These are phyloP conservation scores for Erannis defoliaria DNA, from an alignment of 2,888 invertebrate species.

Conservation along the genomic window DNA sequence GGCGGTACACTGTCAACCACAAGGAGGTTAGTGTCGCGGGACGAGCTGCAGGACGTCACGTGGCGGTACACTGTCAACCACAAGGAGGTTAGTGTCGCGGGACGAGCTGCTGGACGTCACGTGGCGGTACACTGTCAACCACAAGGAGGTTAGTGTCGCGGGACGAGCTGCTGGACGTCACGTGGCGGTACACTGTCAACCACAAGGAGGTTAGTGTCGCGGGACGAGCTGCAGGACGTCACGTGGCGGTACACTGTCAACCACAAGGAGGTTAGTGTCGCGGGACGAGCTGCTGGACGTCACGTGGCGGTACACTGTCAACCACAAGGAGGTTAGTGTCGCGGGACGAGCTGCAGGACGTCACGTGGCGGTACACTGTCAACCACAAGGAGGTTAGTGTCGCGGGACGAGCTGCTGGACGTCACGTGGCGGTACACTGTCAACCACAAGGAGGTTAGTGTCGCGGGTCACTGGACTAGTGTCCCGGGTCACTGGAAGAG, in stretches of 20 bases:
- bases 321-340: constrained; percentile 90
- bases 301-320: constrained; percentile 92
- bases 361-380: constrained; percentile 93
- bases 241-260: constrained; percentile 92
- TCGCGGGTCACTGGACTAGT: background rate
- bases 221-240: constrained; percentile 96
- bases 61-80: constrained; percentile 91
- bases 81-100: constrained; percentile 88
- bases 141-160: constrained; percentile 89
- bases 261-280: constrained; percentile 89
- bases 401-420: constrained; percentile 95
- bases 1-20: constrained; percentile 90
- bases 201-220: constrained; percentile 89
- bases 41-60: constrained; percentile 97
- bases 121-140: constrained; percentile 90
- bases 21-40: constrained; percentile 89
- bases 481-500: background rate
- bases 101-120: constrained; percentile 98
- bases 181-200: constrained; percentile 91
- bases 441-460: constrained; percentile 79
- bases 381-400: constrained; percentile 88
- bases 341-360: constrained; percentile 95
- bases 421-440: constrained; percentile 95
- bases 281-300: constrained; percentile 97
- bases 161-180: constrained; percentile 97